phyloP scores from a whole-genome alignment of 2,797 vertebrate species.

The Mormyrops boulengeri region DNA sequence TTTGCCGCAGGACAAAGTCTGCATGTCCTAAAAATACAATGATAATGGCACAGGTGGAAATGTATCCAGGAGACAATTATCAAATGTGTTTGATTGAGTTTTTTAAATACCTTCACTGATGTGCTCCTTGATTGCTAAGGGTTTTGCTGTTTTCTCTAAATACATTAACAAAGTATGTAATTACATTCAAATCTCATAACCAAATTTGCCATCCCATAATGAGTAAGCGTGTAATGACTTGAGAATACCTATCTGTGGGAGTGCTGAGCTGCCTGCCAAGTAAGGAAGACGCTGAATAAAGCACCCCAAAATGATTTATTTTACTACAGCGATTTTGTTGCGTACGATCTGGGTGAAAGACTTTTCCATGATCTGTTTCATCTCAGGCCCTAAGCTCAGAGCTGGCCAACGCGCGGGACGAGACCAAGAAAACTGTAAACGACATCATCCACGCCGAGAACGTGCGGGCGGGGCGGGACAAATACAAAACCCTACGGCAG shows the following conservation, averaged over 20 bases:
- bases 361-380: conserved; percentile 19
- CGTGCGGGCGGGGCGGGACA: conserved; percentile 88
- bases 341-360: background rate
- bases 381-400: conserved; percentile 83
- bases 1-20: background rate
- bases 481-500: conserved; percentile 96
- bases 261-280: background rate
- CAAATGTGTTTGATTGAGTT: background rate
- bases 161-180: background rate
- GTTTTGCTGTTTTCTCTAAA: background rate
- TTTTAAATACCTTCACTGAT: background rate
- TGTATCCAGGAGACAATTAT: background rate
- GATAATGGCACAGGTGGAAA: background rate
- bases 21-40: background rate
- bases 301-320: background rate
- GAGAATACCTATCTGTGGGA: background rate
- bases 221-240: background rate
- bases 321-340: background rate
- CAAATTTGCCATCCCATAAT: background rate
- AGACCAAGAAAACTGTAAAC: conserved; percentile 87
- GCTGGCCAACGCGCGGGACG: conserved; percentile 83
- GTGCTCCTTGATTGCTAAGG: background rate
- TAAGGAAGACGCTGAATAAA: background rate
- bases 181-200: background rate
- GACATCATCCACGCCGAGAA: conserved; percentile 95